phyloP scores from a whole-genome alignment of 2,797 vertebrate genomes.

The Sebastes jordani region DNA sequence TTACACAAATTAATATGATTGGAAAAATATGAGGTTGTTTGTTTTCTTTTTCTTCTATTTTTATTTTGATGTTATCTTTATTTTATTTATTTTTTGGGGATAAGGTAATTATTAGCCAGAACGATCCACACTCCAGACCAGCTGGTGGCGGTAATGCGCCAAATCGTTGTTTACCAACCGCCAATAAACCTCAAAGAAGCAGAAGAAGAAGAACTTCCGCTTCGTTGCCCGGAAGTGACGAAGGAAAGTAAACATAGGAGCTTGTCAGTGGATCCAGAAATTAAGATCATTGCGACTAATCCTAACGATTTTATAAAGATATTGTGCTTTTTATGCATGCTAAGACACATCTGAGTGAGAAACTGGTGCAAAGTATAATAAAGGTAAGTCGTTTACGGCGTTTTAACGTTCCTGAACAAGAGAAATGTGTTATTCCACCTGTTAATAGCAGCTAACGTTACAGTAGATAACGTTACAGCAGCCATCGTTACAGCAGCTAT shows the following conservation, averaged over 20 bases:
- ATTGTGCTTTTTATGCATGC: background rate
- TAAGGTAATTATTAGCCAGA: too few species aligned
- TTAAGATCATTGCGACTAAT: background rate
- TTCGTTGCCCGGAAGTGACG: constrained; percentile 57
- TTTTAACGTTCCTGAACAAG: background rate
- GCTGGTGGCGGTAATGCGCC: too few species aligned
- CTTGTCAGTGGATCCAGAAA: constrained; percentile 28
- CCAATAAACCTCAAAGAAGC: too few species aligned
- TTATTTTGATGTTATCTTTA: too few species aligned
- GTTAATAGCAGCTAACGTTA: background rate
- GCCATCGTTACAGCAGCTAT: background rate
- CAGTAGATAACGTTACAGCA: constrained; percentile 23
- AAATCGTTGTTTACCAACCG: too few species aligned
- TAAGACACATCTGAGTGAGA: background rate
- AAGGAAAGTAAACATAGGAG: constrained; percentile 66
- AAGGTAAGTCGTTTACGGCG: constrained; percentile 24
- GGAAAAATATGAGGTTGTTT: too few species aligned
- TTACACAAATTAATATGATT: too few species aligned
- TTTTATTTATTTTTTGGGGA: too few species aligned
- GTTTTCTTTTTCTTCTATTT: too few species aligned
- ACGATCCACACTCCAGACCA: too few species aligned
- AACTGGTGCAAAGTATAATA: background rate
- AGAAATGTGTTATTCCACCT: constrained; percentile 2
- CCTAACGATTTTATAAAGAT: accelerated
- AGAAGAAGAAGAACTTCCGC: constrained; percentile 26